phyloP scores from a whole-genome alignment of 2,113 vertebrate genomes.

The Sapayoa aenigma region DNA sequence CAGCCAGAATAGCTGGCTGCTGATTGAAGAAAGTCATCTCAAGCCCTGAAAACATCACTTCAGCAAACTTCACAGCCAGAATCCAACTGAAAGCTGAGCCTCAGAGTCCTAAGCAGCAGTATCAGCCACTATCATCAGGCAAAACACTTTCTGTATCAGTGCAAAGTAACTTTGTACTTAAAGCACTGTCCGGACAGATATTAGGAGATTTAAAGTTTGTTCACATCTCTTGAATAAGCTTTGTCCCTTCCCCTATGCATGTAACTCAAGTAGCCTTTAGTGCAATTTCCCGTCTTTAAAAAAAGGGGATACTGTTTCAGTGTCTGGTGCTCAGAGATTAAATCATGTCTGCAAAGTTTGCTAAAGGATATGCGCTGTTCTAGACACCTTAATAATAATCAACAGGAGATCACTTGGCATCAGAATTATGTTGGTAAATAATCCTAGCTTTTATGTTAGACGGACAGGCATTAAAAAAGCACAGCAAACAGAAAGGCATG shows the following conservation, averaged over 20 bases:
- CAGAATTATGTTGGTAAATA: background rate
- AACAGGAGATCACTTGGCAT: background rate
- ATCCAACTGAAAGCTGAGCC: background rate
- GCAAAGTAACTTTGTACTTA: background rate
- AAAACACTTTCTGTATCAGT: background rate
- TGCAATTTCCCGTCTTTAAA: background rate
- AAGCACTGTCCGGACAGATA: background rate
- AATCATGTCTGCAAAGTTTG: background rate
- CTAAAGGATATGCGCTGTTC: background rate
- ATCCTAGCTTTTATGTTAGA: background rate
- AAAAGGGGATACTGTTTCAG: background rate
- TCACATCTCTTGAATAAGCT: background rate
- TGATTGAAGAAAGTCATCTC: constrained; percentile 51
- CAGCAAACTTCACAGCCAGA: constrained; percentile 15
- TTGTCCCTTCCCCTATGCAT: background rate
- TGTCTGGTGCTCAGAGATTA: background rate
- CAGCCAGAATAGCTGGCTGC: constrained; percentile 7
- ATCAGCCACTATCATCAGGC: background rate
- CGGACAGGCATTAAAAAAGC: background rate
- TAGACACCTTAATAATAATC: background rate
- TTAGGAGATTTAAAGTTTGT: background rate
- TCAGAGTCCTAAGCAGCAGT: background rate
- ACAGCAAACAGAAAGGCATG: background rate
- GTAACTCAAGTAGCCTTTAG: background rate
- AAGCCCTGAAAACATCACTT: constrained; percentile 15